phyloP scores from a whole-genome alignment of 2,113 vertebrate species.

The Serilophus lunatus region DNA sequence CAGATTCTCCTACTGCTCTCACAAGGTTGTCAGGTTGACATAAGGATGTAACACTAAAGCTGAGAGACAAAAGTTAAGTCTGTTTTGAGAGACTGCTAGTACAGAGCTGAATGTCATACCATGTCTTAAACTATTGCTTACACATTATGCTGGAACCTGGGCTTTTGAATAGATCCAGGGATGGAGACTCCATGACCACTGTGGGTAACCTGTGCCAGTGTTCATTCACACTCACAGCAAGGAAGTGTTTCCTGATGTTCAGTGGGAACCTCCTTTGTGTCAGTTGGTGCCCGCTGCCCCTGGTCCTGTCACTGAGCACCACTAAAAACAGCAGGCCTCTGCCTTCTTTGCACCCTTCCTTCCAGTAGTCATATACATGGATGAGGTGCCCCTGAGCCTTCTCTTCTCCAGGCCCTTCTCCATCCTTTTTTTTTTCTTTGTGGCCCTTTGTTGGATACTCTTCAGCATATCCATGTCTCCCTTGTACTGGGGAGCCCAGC shows the following conservation, averaged over 20 bases:
- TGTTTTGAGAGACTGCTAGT: neutral
- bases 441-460: neutral
- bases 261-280: neutral
- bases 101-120: neutral
- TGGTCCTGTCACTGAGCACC: neutral
- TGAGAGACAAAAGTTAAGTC: neutral
- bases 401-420: neutral
- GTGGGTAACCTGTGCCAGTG: neutral
- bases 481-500: neutral
- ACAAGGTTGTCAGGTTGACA: neutral
- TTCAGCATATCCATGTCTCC: neutral
- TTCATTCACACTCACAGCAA: neutral
- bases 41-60: neutral
- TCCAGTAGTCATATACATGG: neutral
- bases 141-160: fast-evolving
- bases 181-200: neutral
- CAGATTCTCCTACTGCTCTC: neutral
- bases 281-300: neutral
- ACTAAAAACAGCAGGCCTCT: neutral
- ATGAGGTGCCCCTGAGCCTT: neutral
- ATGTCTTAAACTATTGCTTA: neutral
- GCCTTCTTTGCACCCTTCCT: neutral
- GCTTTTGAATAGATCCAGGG: neutral
- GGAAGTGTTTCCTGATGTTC: neutral
- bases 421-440: neutral